phyloP scores from a whole-genome alignment of 2,797 vertebrate genomes.

The Gadopsis bispinosus region DNA sequence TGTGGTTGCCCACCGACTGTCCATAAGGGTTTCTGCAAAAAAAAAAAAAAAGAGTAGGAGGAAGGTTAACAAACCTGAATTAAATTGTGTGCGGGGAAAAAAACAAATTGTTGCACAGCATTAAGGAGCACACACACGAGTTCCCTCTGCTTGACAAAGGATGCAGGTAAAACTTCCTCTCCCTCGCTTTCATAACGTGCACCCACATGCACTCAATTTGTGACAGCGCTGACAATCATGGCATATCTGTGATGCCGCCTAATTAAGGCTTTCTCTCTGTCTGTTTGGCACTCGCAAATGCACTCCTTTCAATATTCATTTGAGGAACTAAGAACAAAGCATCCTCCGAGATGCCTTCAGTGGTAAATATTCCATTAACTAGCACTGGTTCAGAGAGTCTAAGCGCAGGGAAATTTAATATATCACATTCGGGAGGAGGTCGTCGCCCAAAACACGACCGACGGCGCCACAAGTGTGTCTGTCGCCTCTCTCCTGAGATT shows the following conservation, averaged over 20 bases:
- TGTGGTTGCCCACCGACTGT: constrained; percentile 98
- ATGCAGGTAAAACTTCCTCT: constrained; percentile 60
- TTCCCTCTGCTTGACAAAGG: constrained; percentile 32
- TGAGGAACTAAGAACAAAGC: constrained; percentile 62
- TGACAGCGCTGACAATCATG: constrained; percentile 66
- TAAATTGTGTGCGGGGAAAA: constrained; percentile 34
- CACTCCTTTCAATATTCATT: constrained; percentile 65
- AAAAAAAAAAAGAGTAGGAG: constrained; percentile 68
- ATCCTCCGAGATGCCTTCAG: constrained; percentile 48
- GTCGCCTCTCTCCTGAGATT: constrained; percentile 5
- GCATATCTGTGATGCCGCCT: constrained; percentile 62
- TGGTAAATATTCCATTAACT: constrained; percentile 48
- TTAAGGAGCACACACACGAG: constrained; percentile 53
- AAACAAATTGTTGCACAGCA: constrained; percentile 37
- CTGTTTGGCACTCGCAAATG: constrained; percentile 42
- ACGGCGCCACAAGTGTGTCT: not conserved
- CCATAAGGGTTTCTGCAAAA: constrained; percentile 95
- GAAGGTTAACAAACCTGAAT: constrained; percentile 56
- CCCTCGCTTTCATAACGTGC: constrained; percentile 54
- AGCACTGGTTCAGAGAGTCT: constrained; percentile 21
- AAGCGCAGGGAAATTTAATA: constrained; percentile 27
- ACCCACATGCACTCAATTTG: constrained; percentile 58
- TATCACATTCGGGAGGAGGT: not conserved
- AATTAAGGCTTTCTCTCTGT: constrained; percentile 63
- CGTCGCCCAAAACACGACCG: not conserved